A percentile compares a stretch with the other conserved stretches of the same genome.
Conservation (phyloP, 1,140 invertebrate species). For the Drosophila oshimai region DNA sequence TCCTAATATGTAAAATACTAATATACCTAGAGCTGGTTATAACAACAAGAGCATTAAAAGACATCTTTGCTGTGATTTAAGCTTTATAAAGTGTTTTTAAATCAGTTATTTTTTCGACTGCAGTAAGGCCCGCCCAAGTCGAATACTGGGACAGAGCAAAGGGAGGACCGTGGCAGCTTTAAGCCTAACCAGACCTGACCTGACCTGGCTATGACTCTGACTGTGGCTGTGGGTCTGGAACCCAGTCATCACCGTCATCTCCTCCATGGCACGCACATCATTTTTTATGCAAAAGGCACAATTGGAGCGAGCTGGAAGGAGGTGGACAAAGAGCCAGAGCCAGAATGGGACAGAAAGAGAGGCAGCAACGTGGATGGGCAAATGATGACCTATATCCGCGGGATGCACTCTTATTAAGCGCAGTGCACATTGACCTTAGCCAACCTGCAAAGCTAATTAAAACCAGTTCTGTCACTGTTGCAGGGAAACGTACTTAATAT, state of each 20-base stretch:
- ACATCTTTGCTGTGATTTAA: no score
- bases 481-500: neutral
- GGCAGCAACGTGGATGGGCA: slow-evolving; percentile 9
- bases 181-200: slow-evolving; percentile 47
- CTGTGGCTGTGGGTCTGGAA: no score
- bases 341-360: neutral
- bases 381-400: slow-evolving; percentile 53
- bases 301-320: neutral
- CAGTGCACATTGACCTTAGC: slow-evolving; percentile 56
- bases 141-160: slow-evolving; percentile 26
- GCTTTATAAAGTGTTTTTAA: neutral
- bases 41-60: no score
- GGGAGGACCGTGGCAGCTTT: slow-evolving; percentile 40
- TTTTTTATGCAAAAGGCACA: slow-evolving; percentile 53
- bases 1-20: no score
- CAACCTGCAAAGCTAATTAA: slow-evolving; percentile 52
- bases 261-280: slow-evolving; percentile 53
- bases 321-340: slow-evolving; percentile 3
- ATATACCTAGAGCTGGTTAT: no score
- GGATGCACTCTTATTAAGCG: slow-evolving; percentile 27
- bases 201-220: slow-evolving; percentile 33
- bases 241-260: slow-evolving; percentile 23
- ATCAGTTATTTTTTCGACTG: neutral
- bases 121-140: neutral
- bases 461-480: neutral